Conservation (phyloP, 2,797 vertebrate genomes). For the Sarcoramphus papa region DNA sequence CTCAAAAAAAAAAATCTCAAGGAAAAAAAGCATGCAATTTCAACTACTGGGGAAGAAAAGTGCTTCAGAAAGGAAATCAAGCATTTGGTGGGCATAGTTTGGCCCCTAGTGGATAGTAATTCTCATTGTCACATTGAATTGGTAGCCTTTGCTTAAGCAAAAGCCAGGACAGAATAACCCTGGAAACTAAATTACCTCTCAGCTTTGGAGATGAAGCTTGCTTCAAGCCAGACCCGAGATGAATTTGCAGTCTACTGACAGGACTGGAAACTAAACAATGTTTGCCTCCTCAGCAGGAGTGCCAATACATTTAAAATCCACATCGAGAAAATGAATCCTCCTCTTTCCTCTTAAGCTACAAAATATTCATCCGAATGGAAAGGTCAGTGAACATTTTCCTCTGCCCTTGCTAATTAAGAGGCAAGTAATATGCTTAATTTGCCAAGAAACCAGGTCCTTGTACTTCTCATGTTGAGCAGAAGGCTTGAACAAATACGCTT, state of each 20-base stretch:
- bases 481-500: slow-evolving; percentile 1
- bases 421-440: slow-evolving; percentile 24
- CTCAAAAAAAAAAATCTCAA: neutral
- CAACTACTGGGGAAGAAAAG: neutral
- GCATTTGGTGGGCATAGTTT: slow-evolving; percentile 52
- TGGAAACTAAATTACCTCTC: slow-evolving; percentile 46
- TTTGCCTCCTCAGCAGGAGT: slow-evolving; percentile 25
- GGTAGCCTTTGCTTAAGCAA: slow-evolving; percentile 51
- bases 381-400: neutral
- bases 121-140: slow-evolving; percentile 58
- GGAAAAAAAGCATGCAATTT: neutral
- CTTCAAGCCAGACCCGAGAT: slow-evolving; percentile 32
- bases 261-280: neutral
- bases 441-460: neutral
- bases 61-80: slow-evolving; percentile 28
- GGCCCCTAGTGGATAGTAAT: slow-evolving; percentile 49
- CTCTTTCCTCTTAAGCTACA: neutral
- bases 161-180: slow-evolving; percentile 16
- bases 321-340: slow-evolving; percentile 7
- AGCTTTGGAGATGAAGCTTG: slow-evolving; percentile 40
- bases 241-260: slow-evolving; percentile 36
- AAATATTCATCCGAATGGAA: neutral
- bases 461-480: slow-evolving; percentile 26
- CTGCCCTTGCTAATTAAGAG: slow-evolving; percentile 23
- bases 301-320: neutral